These are phyloP conservation scores for Drosophila paranaensis DNA, from an alignment of 2,888 invertebrate genomes.

Conservation along the genomic window DNA sequence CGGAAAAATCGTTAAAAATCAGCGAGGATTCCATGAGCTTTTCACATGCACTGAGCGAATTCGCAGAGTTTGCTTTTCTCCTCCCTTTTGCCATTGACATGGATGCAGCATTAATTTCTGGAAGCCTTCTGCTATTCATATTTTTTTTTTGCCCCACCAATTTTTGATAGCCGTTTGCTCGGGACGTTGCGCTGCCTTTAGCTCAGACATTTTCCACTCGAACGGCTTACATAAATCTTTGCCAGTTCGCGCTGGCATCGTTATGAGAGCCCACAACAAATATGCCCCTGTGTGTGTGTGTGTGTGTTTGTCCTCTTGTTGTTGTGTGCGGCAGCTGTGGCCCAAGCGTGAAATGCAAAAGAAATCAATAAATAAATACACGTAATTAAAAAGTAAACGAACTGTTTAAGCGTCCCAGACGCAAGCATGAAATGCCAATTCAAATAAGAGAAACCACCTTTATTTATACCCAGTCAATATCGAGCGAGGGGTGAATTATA, in stretches of 20 bases:
- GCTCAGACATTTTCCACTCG: constrained; percentile 55
- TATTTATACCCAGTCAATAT: not conserved
- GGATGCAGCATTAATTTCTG: constrained; percentile 46
- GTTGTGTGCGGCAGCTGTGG: constrained; percentile 24
- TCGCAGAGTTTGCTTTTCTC: not conserved
- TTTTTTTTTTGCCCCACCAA: constrained; percentile 11
- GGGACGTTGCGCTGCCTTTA: constrained; percentile 22
- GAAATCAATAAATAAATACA: constrained; percentile 49
- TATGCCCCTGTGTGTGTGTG: constrained; percentile 13
- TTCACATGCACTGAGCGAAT: constrained; percentile 16
- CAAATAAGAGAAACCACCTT: not conserved
- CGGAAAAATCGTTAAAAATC: constrained; percentile 61
- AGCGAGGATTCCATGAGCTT: constrained; percentile 45
- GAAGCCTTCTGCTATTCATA: constrained; percentile 12
- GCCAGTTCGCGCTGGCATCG: constrained; percentile 27
- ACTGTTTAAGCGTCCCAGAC: constrained; percentile 8
- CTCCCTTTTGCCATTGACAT: constrained; percentile 11
- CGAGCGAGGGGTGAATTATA: not conserved
- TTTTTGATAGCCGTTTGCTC: constrained; percentile 41
- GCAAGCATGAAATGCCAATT: constrained; percentile 9
- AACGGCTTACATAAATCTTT: constrained; percentile 69
- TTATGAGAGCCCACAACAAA: constrained; percentile 35
- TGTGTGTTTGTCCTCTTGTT: not conserved
- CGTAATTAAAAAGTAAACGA: constrained; percentile 39
- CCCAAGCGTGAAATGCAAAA: constrained; percentile 19